Evolutionary conservation across 1,140 invertebrate genomes (phyloP), one percentile per base, ranked within the genome.

Genomic region (Drosophila bocki): DNA sequence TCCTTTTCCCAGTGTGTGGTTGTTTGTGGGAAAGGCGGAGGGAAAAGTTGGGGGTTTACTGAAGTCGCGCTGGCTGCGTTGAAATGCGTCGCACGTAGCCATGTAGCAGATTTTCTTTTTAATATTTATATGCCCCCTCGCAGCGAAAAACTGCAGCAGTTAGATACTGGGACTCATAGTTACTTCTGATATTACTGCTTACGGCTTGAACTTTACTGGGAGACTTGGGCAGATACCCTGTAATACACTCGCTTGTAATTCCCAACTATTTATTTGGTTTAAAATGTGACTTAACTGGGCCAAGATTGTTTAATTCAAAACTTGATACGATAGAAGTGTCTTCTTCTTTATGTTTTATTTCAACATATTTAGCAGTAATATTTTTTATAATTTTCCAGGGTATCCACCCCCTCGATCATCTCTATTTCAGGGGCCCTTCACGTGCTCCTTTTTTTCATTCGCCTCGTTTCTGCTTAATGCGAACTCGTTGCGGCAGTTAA

Each of bases 51-150:
- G 51, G 35, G 37, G 69, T 59, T 72, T 44, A 22, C 29, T 76
- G 53, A 47, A 69, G 80, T 82, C 77, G 80, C 72, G 79, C 53
- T 64, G 80, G 32, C 53, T 64, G 74, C 74, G 65, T 75, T 69
- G 58, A 65, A 81, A 86, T 86, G 82, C 82, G 82, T 82, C 74
- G 78, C 82, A 86, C 82, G 82, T 82, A 85, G 82, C 75, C 74
- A 65, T 81, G 78, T 76, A 85, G 82, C 82, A 85, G 78, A 85
- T 85, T 78, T 78, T 78, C 75, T 78, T 85, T 85, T 65, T 58
- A 79, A 74, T 78, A 75, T 69, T 68, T 67, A 85, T 78, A 81
- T 56, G 75, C 57, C 42, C 51, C 53, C 48, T 53, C 32, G 37
- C 39, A 50, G 39, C 59, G 22, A 37, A 63, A 63, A 72, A 64